Conservation (phyloP, 1,140 invertebrate species). For the Drosophila sucinea region DNA sequence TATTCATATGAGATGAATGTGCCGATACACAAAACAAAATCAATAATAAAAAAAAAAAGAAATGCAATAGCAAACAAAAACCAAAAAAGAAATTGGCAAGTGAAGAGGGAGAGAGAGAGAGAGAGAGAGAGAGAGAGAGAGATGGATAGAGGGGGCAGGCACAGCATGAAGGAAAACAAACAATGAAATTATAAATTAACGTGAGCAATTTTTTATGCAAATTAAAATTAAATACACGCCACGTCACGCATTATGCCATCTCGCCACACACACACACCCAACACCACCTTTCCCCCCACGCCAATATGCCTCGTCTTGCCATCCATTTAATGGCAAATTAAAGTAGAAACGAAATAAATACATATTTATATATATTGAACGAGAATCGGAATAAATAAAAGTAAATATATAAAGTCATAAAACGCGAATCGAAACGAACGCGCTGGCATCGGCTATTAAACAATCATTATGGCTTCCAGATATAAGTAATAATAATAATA, state of each 20-base stretch:
- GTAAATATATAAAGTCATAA: conserved; percentile 44
- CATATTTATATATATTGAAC: conserved; percentile 10
- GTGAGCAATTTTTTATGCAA: conserved; percentile 67
- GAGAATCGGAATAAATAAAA: conserved; percentile 21
- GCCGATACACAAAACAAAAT: conserved; percentile 26
- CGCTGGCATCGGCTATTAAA: conserved; percentile 61
- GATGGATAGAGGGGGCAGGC: neutral
- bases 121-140: neutral
- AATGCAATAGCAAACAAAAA: conserved; percentile 3
- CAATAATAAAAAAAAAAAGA: conserved; percentile 31
- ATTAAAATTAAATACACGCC: conserved; percentile 68
- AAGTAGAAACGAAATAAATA: conserved; percentile 12
- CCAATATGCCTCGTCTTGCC: no score
- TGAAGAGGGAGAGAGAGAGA: neutral
- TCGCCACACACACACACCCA: conserved; percentile 15
- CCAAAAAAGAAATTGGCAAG: neutral
- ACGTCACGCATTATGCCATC: conserved; percentile 60
- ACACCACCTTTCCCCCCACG: no score
- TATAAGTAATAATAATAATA: conserved; percentile 63
- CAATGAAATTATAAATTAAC: conserved; percentile 64
- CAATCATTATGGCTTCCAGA: conserved; percentile 69
- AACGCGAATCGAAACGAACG: conserved; percentile 41
- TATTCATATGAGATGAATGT: conserved; percentile 31
- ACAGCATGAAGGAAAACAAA: conserved; percentile 43
- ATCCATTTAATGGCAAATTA: conserved; percentile 30